Percentiles rank a stretch among this genome's conserved stretches.
Evolutionary conservation across 2,888 invertebrate genomes (phyloP).

Genomic region (Cactoblastis cactorum): DNA sequence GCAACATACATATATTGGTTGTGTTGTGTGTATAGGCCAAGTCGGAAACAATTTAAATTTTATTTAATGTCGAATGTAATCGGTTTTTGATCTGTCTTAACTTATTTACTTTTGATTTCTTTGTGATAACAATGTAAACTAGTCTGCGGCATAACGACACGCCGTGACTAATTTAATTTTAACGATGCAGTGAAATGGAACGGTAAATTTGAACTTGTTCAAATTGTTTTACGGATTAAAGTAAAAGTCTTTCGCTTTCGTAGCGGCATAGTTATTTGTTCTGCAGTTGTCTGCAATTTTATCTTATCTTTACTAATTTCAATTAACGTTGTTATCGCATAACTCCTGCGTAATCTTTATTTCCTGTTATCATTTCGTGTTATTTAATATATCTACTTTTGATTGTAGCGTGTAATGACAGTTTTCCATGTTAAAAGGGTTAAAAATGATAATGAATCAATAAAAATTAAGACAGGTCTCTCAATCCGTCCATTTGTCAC

Average conservation of each 20-base stretch:
- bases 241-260: neutral
- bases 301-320: neutral
- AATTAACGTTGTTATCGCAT: neutral
- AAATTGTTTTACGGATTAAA: neutral
- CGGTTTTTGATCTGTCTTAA: no score
- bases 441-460: no score
- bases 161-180: constrained; percentile 2
- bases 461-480: no score
- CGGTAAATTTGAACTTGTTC: neutral
- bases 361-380: neutral
- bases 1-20: no score
- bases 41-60: no score
- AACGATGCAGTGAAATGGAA: neutral
- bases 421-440: no score
- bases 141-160: neutral
- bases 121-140: neutral
- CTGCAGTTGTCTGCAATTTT: neutral
- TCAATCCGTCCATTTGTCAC: no score
- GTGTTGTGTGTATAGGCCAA: no score
- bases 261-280: neutral
- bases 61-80: no score
- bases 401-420: no score
- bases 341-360: neutral
- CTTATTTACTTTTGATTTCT: no score
- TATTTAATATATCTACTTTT: neutral